Evolutionary conservation across 2,113 vertebrate genomes (phyloP), one percentile per base, ranked within the genome.

Genomic region (Chaetodon auriga): DNA sequence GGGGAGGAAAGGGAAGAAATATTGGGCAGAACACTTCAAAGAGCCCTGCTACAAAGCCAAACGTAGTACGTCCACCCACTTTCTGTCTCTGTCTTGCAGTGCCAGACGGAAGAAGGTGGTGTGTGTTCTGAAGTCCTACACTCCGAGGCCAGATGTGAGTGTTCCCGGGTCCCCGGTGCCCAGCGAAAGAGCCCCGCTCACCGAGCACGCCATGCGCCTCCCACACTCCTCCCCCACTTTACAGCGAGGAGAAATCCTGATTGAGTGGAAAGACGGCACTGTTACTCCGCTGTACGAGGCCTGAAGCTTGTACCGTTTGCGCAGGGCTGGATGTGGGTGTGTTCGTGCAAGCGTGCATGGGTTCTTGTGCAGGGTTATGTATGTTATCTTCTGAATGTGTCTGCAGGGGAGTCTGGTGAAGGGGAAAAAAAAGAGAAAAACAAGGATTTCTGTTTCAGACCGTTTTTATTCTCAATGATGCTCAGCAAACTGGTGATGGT

Each of bases 181-280:
- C 57, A 89, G 83, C 25, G 95, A 95, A 65, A 90, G 94, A 83
- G 94, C 94, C 6, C 91, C 90, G 1, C 92, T 96, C 30, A 95
- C 95, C 8, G 88, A 89, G 81, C 65, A 93, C 71, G 93, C 88
- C 68, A 89, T 93, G 92, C 55, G 63, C 38, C 66, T 91, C 78
- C 91, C 94, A 0, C 93, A 95, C 58, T 86, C 72, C n/a, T 93
- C 96, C 14, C 93, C 96, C 36, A 89, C 92, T 19, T 78, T 95
- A 38, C 95, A 92, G 45, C 95, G 35, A 0, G 96, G 96, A 43
- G 96, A 97, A 89, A 97, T 97, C 87, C 92, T 97, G 57, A 96
- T 97, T 0, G 95, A 97, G 82, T 97, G 95, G 96, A 97, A 97
- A 80, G 96, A 97, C 0, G 96, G 96, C 23, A 96, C 94, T 0